These are phyloP conservation scores for Microtus pennsylvanicus DNA, from an alignment of 2,113 vertebrate genomes.

Conservation along the genomic window DNA sequence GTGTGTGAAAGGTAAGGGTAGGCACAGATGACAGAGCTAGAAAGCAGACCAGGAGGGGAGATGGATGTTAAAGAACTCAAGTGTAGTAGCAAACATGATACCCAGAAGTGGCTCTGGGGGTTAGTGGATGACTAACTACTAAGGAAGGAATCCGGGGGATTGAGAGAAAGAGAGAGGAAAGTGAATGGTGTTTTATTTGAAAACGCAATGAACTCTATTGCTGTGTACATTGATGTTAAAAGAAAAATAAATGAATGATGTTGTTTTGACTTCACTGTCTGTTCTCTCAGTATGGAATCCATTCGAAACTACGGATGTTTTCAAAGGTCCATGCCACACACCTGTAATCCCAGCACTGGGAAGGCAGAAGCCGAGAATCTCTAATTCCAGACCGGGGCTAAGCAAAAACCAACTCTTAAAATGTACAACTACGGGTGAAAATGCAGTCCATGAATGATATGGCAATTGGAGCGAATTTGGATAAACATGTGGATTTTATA, in stretches of 20 bases:
- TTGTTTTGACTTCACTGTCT: neutral
- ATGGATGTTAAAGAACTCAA: neutral
- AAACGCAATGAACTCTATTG: neutral
- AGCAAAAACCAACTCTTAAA: neutral
- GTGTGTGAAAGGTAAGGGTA: neutral
- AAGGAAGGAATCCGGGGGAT: neutral
- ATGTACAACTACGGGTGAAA: rapidly evolving
- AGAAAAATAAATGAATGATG: neutral
- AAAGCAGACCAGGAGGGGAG: neutral
- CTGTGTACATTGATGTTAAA: too few relatives aligned
- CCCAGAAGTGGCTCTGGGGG: too few relatives aligned
- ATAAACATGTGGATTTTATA: neutral
- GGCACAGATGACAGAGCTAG: neutral
- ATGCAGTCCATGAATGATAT: neutral
- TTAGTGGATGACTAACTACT: too few relatives aligned
- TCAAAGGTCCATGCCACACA: neutral
- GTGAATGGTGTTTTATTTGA: neutral
- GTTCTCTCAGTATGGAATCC: neutral
- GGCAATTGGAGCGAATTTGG: neutral
- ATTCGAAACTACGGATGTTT: neutral
- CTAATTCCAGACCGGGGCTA: neutral
- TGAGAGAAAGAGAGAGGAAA: neutral
- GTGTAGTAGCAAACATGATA: neutral
- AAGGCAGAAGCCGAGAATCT: neutral
- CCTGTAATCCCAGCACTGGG: neutral